Base-by-base conservation (phyloP, 2,888 invertebrate species). In the Portevinia maculata region DNA sequence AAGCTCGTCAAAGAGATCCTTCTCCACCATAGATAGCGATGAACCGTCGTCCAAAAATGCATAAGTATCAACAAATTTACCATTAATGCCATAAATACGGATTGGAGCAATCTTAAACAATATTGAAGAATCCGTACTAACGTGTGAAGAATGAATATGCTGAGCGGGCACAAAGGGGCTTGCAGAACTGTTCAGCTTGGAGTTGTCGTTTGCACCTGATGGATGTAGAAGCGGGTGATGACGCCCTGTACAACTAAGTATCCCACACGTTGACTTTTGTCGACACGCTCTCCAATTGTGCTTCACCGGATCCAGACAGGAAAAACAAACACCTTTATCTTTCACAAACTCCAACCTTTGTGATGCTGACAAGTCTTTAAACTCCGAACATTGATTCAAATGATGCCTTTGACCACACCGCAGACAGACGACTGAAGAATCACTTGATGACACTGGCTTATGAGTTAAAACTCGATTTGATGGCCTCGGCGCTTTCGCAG, bases 1-100 rank as follows among this genome's bases (percentile, higher is more conserved):
- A 3, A 76, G 34, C 2, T 76, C 59, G 15, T 76, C 67, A 24
- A 60, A 76, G 1, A 69, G 21, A 17, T 69, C 69, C 13, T 34
- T 69, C 19, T 62, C 69, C 0, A 76, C 32, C 69, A 69, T 76
- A 0, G 65, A 19, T 28, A 75, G n/a, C 0, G 57, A 65, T 21
- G 65, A 67, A 19, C 59, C 67, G 41, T 55, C 62, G 17, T 75
- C 60, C 7, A 41, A 13, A 52, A 32, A 52, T 0, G 32, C 32
- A 13, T 28, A 39, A 21, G 55, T 55, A n/a, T 55, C 48, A 7
- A 48, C 48, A 48, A 50, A 69, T 8, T 11, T 69, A 19, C 15
- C 19, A 6, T 46, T 13, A 0, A 17, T 44, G 5, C 46, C 46
- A 67, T 44, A 24, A 34, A 67, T 24, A 3, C 67, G 32, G 46